These are phyloP conservation scores for Cyanistes caeruleus DNA, from an alignment of 2,113 vertebrate genomes.

Conservation along the genomic window DNA sequence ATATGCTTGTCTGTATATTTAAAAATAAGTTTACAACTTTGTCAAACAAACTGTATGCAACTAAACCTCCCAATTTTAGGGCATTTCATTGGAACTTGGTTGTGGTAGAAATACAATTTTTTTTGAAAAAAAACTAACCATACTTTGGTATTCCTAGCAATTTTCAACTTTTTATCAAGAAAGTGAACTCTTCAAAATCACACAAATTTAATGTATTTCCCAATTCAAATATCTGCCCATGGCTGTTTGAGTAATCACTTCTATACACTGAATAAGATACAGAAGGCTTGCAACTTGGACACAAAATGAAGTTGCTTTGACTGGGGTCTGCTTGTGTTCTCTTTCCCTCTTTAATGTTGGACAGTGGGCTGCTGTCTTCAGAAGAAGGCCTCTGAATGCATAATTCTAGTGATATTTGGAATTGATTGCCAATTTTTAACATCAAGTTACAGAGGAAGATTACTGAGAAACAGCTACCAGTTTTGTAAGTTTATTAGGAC, in stretches of 20 bases:
- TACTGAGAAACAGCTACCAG: not conserved
- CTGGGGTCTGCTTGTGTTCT: not conserved
- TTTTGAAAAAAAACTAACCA: not conserved
- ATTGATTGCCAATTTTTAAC: not conserved
- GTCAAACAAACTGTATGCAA: not conserved
- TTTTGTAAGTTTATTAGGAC: not conserved
- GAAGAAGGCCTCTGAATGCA: not conserved
- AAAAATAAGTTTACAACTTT: not conserved
- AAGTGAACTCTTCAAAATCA: not conserved
- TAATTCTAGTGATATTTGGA: not conserved
- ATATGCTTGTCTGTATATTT: not conserved
- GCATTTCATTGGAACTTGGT: not conserved
- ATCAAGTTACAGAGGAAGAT: not conserved
- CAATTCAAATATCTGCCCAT: not conserved
- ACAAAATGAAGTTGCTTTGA: not conserved
- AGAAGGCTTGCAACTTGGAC: not conserved
- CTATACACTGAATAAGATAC: not conserved
- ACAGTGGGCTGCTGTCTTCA: not conserved
- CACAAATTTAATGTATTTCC: not conserved
- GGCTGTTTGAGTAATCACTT: not conserved
- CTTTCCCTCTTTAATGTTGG: not conserved
- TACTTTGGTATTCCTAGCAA: not conserved
- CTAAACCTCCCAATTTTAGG: not conserved
- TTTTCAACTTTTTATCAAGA: not conserved
- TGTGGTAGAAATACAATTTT: not conserved